Evolutionary conservation across 2,888 invertebrate species (phyloP), one percentile per base, ranked within the genome.

Genomic region (Philhelius pedissequus): DNA sequence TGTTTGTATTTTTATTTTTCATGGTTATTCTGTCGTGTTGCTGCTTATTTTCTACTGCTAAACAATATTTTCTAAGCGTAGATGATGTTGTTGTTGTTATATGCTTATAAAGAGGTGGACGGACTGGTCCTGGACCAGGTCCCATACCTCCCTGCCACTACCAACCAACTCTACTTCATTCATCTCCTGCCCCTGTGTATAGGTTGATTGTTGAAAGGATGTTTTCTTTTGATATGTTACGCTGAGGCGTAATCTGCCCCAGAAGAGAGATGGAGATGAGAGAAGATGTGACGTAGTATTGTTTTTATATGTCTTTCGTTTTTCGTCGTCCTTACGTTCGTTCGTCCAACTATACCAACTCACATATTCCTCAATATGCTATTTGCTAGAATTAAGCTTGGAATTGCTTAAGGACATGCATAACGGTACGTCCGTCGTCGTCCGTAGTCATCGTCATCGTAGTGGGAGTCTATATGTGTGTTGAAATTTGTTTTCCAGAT

Each of bases 151-250:
- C 25, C 25, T 48, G 22, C 48, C 6, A 13, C 48, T 48, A 4
- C 48, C 22, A 25, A 7, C 48, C 22, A 22, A 25, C 22, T 22
- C 35, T 13, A 48, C 45, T 22, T 48, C 45, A 48, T 22, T 48
- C 48, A 48, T 58, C 32, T 58, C 4, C 64, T 50, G 5, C 56
- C 54, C 27, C 69, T 60, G 35, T 40, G 60, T 69, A n/a, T n/a
- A n/a, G n/a, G 76, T 77, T 81, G 81, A 76, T 81, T 81, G 81
- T 81, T 81, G 76, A 81, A 82, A 82, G 82, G 78, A 78, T 82
- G 82, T 73, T 82, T 82, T 82, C 82, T 82, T 82, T 82, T 82
- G 82, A 82, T 78, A 82, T 82, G 82, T 82, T 82, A 78, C 82
- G 78, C 78, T 35, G 64, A 70, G 64, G 45, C 50, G 43, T 27